Evolutionary conservation across 2,113 vertebrate genomes (phyloP), one percentile per base, ranked within the genome.

Genomic region (Rhipidura dahli): DNA sequence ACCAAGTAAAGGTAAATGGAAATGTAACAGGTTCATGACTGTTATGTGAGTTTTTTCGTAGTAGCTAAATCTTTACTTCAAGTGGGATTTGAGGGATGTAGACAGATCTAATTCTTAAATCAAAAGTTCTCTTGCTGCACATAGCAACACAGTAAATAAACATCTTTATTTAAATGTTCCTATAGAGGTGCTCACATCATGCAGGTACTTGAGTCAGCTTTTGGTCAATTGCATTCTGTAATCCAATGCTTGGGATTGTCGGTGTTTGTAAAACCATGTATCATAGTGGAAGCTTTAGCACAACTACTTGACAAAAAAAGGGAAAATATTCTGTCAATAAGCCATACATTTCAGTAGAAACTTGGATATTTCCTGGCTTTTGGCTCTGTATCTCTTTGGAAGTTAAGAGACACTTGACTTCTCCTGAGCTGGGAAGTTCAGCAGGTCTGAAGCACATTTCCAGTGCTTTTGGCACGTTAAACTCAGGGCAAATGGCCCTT

Each of bases 391-490:
- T 56, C 19, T 66, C 27, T 82, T 54, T 19, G 35, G 17, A 28
- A 44, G 20, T 39, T 63, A 51, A 30, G 7, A 22, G 21, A 2
- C 7, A 10, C 15, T 39, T 26, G 20, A 3, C 14, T 90, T 71
- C 28, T 60, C 33, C 40, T 33, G 30, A n/a, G 0, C 20, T 44
- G 61, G 49, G 53, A 56, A 1, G 28, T 69, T 53, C 11, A 56
- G 56, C 13, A 30, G 39, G 5, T 21, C 37, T 76, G 30, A 27
- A 26, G 5, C 0, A 0, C 4, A 3, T 79, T 90, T n/a, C 10
- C 66, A 51, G 27, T 5, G 5, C 6, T 7, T 11, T 2, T 28
- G 59, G 28, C 2, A 0, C 13, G 0, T 35, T 33, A 15, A 59
- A 15, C 15, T 54, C 23, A 0, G 1, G 24, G 42, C 39, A 54